Base-by-base conservation (phyloP, 2,797 vertebrate species). In the Pangasius krempfi region DNA sequence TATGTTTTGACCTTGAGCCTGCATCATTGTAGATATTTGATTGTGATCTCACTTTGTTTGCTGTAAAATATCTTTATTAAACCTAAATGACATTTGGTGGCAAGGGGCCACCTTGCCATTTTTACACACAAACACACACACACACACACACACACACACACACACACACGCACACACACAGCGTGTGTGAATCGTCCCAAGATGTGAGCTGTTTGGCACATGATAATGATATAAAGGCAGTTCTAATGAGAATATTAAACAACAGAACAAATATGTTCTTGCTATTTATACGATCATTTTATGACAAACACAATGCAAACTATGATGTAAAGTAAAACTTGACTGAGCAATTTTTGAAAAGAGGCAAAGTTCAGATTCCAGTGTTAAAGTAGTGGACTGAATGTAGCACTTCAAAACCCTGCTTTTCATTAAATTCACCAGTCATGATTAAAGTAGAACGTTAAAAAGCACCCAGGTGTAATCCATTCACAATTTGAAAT, bases 401-500 rank as follows among this genome's bases (percentile, higher is more conserved):
- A 76, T 27, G 20, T n/a, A 54, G 6, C 47, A 2, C n/a, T 52
- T 79, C 14, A 30, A 33, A 79, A 54, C 14, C 27, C 78, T 80
- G 54, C 30, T 12, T 80, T 80, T 80, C 18, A 3, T 80, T 58
- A 5, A 9, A 22, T 37, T 37, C 54, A 13, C 7, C 18, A 20
- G 6, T 12, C 8, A 0, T 33, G 52, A 80, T 80, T 80, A 20
- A 80, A 58, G 52, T 22, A 33, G 78, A 80, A 56, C 0, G 78
- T 33, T 56, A 33, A 80, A 58, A 33, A 80, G 30, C 78, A 56
- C n/a, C 78, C 54, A 80, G 78, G 78, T 80, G 78, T 58, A 56
- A 80, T 58, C 9, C 50, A 37, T 56, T 58, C 37, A 18, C 37
- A n/a, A n/a, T 50, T 20, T 37, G 20, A 80, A 78, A 52, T 5